Evolutionary conservation across 2,797 vertebrate genomes (phyloP).

Genomic region (Chromobotia macracanthus): DNA sequence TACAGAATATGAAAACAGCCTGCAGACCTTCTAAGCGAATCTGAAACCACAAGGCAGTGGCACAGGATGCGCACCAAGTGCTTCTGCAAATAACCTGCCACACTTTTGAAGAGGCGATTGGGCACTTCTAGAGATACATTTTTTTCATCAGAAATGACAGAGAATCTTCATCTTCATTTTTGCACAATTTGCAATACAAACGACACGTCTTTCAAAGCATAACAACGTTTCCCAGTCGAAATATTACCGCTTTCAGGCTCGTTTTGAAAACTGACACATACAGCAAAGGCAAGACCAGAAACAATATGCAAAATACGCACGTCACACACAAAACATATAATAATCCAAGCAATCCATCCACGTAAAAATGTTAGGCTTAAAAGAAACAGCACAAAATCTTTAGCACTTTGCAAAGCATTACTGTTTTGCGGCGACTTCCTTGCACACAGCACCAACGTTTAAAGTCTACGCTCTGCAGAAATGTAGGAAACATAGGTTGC

Average conservation of each 20-base stretch:
- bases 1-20: slow-evolving; percentile 13
- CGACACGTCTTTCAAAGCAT: neutral
- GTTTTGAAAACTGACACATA: neutral
- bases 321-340: neutral
- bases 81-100: slow-evolving; percentile 31
- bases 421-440: slow-evolving; percentile 33
- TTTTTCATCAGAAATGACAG: neutral
- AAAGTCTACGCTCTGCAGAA: slow-evolving; percentile 30
- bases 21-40: slow-evolving; percentile 4
- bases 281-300: neutral
- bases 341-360: neutral
- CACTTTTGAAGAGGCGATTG: neutral
- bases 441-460: slow-evolving; percentile 16
- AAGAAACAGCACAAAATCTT: neutral
- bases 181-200: slow-evolving; percentile 14
- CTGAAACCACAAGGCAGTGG: slow-evolving; percentile 15
- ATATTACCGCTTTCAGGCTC: neutral
- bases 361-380: neutral
- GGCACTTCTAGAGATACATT: neutral
- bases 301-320: neutral
- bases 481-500: slow-evolving; percentile 11
- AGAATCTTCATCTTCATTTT: neutral
- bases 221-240: neutral
- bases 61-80: slow-evolving; percentile 5
- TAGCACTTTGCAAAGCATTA: neutral